A percentile compares a stretch with the other conserved stretches of the same genome.
phyloP scores from a whole-genome alignment of 1,140 invertebrate species.

The Anthonomus grandis region DNA sequence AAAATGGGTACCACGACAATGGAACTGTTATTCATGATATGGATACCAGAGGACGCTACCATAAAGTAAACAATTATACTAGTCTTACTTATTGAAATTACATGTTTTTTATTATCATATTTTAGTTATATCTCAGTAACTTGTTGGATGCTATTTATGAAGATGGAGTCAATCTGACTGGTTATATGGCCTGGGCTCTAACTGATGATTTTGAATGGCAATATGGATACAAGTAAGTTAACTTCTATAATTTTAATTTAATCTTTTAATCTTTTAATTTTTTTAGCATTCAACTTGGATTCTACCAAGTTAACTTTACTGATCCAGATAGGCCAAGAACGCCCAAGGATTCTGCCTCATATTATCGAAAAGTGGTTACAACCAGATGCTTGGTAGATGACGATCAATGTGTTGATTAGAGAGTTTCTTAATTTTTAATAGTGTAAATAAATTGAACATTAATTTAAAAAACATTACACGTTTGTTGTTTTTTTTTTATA shows the following conservation, averaged over 20 bases:
- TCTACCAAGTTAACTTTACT: slow-evolving; percentile 71
- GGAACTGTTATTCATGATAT: slow-evolving; percentile 26
- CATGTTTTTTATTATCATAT: slow-evolving; percentile 23
- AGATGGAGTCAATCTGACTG: slow-evolving; percentile 21
- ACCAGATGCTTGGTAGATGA: slow-evolving; percentile 20
- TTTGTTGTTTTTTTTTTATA: no score
- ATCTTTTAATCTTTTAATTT: neutral
- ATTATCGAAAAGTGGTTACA: slow-evolving; percentile 57
- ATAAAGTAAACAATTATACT: slow-evolving; percentile 14
- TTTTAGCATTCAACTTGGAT: slow-evolving; percentile 58
- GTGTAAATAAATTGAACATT: no score
- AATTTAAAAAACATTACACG: no score
- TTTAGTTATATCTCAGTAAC: slow-evolving; percentile 54
- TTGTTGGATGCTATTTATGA: slow-evolving; percentile 35
- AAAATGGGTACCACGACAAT: slow-evolving; percentile 61
- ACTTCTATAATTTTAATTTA: neutral
- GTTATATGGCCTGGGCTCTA: slow-evolving; percentile 23
- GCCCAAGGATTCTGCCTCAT: slow-evolving; percentile 65
- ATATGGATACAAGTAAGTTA: slow-evolving; percentile 54
- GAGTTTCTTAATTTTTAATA: no score
- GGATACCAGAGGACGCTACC: slow-evolving; percentile 22
- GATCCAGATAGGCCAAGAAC: slow-evolving; percentile 60
- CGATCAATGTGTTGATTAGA: no score
- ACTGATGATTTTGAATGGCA: slow-evolving; percentile 61
- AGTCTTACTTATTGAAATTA: neutral